phyloP scores from a whole-genome alignment of 2,113 vertebrate genomes.

The Anoplopoma fimbria region DNA sequence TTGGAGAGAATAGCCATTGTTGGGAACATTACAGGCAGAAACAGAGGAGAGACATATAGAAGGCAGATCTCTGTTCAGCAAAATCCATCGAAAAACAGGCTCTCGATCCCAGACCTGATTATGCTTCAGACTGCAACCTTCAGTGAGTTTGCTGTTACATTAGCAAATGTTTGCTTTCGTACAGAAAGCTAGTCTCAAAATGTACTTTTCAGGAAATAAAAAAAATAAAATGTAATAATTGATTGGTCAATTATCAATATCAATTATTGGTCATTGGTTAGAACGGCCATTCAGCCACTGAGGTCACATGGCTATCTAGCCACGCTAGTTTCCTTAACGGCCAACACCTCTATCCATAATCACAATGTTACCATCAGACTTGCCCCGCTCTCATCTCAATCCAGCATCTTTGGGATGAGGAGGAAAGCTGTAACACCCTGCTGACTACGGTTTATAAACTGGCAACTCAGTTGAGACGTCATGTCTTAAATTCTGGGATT shows the following conservation, averaged over 20 bases:
- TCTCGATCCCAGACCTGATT: not conserved
- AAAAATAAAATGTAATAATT: no score
- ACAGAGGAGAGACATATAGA: slow-evolving; percentile 35
- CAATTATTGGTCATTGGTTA: no score
- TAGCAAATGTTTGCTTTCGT: not conserved
- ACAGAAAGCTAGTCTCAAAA: no score
- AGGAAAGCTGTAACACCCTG: not conserved
- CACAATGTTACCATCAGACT: not conserved
- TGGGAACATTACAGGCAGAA: slow-evolving; percentile 10
- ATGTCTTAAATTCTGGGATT: not conserved
- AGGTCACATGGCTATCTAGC: not conserved
- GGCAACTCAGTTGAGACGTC: not conserved
- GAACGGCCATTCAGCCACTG: not conserved
- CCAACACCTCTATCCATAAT: not conserved
- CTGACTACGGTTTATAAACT: not conserved
- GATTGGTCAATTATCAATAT: no score
- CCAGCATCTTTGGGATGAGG: not conserved
- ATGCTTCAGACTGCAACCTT: not conserved
- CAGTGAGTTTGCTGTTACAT: not conserved
- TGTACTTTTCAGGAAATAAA: not conserved
- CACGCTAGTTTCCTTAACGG: not conserved
- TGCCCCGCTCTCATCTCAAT: not conserved
- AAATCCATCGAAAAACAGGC: not conserved
- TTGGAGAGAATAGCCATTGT: slow-evolving; percentile 30
- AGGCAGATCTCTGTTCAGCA: not conserved